Evolutionary conservation across 2,797 vertebrate genomes (phyloP).

Genomic region (Apogon hyalosoma): DNA sequence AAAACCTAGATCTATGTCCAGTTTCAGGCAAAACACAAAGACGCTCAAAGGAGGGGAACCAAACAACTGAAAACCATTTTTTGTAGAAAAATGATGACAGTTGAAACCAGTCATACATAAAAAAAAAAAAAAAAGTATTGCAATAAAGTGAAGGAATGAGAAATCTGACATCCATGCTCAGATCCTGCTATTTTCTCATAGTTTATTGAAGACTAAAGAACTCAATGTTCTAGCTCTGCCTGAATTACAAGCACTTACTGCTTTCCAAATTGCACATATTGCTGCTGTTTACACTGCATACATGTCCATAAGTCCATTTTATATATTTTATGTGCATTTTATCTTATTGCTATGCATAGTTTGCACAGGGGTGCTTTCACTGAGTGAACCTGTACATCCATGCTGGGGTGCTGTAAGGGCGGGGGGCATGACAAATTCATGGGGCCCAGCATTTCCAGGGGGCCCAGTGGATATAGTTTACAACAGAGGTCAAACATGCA

Average conservation of each 20-base stretch:
- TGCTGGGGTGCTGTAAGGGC: too few relatives aligned
- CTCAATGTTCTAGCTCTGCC: not conserved
- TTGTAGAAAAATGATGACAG: not conserved
- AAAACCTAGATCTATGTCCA: not conserved
- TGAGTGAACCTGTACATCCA: too few relatives aligned
- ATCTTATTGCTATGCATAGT: too few relatives aligned
- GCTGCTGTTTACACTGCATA: too few relatives aligned
- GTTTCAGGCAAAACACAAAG: conserved; percentile 1
- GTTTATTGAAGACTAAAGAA: not conserved
- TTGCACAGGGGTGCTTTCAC: too few relatives aligned
- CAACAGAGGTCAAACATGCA: too few relatives aligned
- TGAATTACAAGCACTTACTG: not conserved
- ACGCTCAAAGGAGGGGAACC: not conserved
- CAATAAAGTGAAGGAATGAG: not conserved
- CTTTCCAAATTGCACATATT: too few relatives aligned
- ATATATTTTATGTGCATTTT: too few relatives aligned
- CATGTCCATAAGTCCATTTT: too few relatives aligned
- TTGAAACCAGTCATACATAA: not conserved
- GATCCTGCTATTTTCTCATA: not conserved
- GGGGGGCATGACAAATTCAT: too few relatives aligned
- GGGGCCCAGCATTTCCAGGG: too few relatives aligned
- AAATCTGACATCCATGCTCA: not conserved
- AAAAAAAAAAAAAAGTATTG: not conserved
- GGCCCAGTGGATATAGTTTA: too few relatives aligned
- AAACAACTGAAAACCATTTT: conserved; percentile 2